Base-by-base conservation (phyloP, 2,888 invertebrate genomes). In the Drosophila austrosaltans region DNA sequence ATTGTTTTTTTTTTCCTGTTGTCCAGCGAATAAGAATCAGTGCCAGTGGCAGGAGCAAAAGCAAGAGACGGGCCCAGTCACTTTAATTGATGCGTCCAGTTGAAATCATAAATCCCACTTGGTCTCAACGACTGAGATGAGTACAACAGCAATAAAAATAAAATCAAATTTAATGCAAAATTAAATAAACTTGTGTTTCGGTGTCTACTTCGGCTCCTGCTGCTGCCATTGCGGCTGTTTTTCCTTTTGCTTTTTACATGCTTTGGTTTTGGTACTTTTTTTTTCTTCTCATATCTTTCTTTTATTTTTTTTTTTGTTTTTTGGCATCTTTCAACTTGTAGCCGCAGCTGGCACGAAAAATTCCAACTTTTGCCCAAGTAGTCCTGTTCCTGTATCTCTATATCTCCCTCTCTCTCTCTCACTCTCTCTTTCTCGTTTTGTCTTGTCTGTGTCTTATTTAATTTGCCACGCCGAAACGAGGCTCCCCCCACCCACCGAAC, bases 331-430 rank as follows among this genome's bases (percentile, higher is more conserved):
- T 71, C 73, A 81, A 75, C 76, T 88, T 88, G 87, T 79, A 83
- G 87, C 87, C 85, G 72, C 85, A 85, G 85, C 76, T 85, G 85
- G 89, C 84, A 78, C 77, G 72, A 72, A 77, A 88, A 83, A 81
- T 76, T 67, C 63, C 75, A 81, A 81, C 76, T 81, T 81, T 78
- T 71, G 75, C 69, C 72, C 73, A 73, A 75, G 73, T 25, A 22
- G 48, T 48, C 48, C 48, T 48, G 48, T 48, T 48, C 48, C 48
- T 25, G 48, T 48, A 10, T 48, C 48, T 25, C 22, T 22, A 8
- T 48, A 20, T 70, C 71, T 64, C 22, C 36, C 16, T 39, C 22
- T 12, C 22, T 32, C 22, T 2, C 20, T 22, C 25, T 53, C 28
- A 16, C 16, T 36, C 6, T n/a, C 1, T 20, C 44, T 39, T 16